Evolutionary conservation across 2,888 invertebrate genomes (phyloP), one percentile per base, ranked within the genome.

Genomic region (Nasonia oneida): DNA sequence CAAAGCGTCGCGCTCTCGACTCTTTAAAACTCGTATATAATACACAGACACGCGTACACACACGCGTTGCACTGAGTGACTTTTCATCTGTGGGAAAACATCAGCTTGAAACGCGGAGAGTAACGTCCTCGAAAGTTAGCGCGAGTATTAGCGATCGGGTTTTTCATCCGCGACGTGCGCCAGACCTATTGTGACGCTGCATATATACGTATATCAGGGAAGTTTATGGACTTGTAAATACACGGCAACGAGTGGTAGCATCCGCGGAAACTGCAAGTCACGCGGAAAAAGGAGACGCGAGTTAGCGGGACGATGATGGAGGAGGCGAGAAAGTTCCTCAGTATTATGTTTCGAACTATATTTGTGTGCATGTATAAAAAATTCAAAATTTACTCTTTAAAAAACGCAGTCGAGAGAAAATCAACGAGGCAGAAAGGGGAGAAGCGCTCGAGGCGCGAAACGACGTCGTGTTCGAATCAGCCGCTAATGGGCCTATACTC

Each of bases 221-320:
- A 8, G 3, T 64, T 64, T 64, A 64, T 64, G 61, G 61, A 23
- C 61, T 64, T 64, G 61, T 64, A 64, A 64, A 64, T 64, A 64
- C 29, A 64, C 61, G 1, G 53, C 18, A 15, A 3, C n/a, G 57
- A 57, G 57, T n/a, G n/a, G 57, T 57, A 57, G 57, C n/a, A 57
- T 57, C 57, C n/a, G n/a, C 57, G 57, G 57, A 15, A 18, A 57
- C 18, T 57, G 57, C 57, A 57, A 64, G 61, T 64, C 61, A 64
- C 18, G 61, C 61, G 61, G 61, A 64, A 64, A 64, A 61, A 61
- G 10, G 10, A 23, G n/a, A 64, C 61, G 61, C 29, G 61, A 64
- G 61, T 64, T 57, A 57, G 18, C 57, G 10, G 42, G 57, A n/a
- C 6, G 57, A 37, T 37, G 29, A 18, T 18, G 18, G 18, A 15